phyloP scores from a whole-genome alignment of 2,888 invertebrate genomes.

The Lasiommata megera region DNA sequence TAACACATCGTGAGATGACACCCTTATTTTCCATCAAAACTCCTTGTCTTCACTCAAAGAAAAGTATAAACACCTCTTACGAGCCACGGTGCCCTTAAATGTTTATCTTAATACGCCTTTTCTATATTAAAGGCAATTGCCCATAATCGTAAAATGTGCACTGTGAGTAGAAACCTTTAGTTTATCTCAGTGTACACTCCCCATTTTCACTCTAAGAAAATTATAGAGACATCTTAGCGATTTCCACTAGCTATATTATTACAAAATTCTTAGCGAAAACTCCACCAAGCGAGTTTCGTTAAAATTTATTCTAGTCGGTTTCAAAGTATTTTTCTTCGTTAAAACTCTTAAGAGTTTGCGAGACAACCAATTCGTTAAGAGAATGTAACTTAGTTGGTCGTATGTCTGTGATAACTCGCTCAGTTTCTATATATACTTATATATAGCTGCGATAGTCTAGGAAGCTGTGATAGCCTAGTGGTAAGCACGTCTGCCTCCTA shows the following conservation, averaged over 20 bases:
- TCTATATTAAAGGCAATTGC: neutral
- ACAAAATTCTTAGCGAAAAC: constrained; percentile 1
- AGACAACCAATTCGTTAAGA: neutral
- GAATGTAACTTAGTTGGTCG: neutral
- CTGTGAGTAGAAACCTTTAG: neutral
- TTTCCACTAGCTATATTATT: constrained; percentile 7
- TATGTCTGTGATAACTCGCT: neutral
- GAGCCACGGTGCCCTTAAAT: too few species aligned
- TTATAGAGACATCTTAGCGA: constrained; percentile 2
- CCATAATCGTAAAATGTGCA: neutral
- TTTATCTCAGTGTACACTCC: constrained; percentile 2
- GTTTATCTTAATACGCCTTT: too few species aligned
- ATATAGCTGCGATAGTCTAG: too few species aligned
- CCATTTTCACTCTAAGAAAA: neutral
- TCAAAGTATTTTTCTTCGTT: constrained; percentile 4
- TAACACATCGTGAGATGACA: too few species aligned
- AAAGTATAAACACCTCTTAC: too few species aligned
- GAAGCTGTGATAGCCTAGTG: too few species aligned
- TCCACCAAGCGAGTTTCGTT: neutral
- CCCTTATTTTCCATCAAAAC: too few species aligned
- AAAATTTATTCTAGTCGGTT: neutral
- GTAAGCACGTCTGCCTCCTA: too few species aligned
- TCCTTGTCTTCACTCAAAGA: too few species aligned
- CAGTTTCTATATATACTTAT: too few species aligned
- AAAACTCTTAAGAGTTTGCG: neutral